Base-by-base conservation (phyloP, 2,797 vertebrate genomes). In the Mus minutoides region DNA sequence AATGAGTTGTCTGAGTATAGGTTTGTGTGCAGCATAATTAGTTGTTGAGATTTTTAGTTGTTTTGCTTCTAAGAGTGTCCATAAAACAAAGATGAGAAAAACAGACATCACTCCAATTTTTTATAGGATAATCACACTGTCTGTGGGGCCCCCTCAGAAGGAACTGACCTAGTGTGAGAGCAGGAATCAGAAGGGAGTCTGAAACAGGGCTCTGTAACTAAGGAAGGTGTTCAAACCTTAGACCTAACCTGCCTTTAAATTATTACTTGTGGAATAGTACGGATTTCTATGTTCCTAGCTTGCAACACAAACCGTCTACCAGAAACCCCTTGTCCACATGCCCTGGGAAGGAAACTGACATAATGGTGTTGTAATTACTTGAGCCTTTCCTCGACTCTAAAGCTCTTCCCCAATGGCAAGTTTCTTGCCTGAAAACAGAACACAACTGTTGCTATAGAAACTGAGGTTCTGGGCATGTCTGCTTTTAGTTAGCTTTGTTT, bases 361-460 rank as follows among this genome's bases (percentile, higher is more conserved):
- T 90, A 94, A 96, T 91, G 93, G 49, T 52, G 31, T 90, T 96
- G 76, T 93, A 97, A 96, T 97, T 97, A 92, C 75, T 94, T 94
- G 43, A 90, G 85, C 85, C 31, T 2, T 96, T 97, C 89, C 95
- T 52, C 93, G 43, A 93, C 77, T 95, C 76, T 96, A 54, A 94
- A 95, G 78, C 52, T 96, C 91, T 96, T 92, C 22, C 80, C 88
- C 78, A 26, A 1, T 88, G 69, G 92, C 71, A 97, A 82, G 22
- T 93, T 91, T 90, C 94, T 90, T 90, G 85, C 37, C 75, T 95
- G 90, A 96, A 97, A 97, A 95, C 90, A 88, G 91, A 96, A 87
- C 78, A 62, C 88, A 96, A 67, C 58, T 95, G 96, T 98, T 97
- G 94, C 97, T 97, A 97, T 97, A 94, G 97, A 97, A 98, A 96